Percentiles rank a stretch among this genome's conserved stretches.
Evolutionary conservation across 2,888 invertebrate genomes (phyloP).

Genomic region (Melanargia galathea): DNA sequence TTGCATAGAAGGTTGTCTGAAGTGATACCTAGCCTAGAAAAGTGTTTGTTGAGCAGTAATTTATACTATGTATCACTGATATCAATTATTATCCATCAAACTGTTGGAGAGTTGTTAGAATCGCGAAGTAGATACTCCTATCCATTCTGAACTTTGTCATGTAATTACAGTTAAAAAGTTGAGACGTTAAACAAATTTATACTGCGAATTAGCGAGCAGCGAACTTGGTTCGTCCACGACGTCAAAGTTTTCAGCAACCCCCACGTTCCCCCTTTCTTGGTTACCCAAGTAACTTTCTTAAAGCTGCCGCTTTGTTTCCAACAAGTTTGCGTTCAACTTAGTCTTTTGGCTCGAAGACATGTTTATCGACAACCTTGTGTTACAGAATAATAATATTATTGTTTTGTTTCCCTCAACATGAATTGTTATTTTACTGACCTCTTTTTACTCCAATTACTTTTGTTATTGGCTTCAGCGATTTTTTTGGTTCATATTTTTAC

Average conservation of each 20-base stretch:
- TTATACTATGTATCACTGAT: not conserved
- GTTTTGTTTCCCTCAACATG: constrained; percentile 25
- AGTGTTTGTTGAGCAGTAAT: too few species aligned
- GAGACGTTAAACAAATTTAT: constrained; percentile 82
- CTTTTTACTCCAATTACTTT: not conserved
- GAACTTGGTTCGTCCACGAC: constrained; percentile 69
- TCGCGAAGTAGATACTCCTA: constrained; percentile 67
- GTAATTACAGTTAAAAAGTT: constrained; percentile 81
- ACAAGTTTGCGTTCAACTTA: constrained; percentile 63
- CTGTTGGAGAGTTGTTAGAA: constrained; percentile 57
- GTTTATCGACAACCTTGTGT: constrained; percentile 60
- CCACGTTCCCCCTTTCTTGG: constrained; percentile 54
- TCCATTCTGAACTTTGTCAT: constrained; percentile 71
- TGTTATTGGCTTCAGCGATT: not conserved
- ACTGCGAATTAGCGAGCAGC: constrained; percentile 77
- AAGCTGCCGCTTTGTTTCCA: constrained; percentile 74
- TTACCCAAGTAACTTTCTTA: constrained; percentile 64
- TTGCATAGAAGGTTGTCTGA: too few species aligned
- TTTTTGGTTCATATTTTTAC: not conserved
- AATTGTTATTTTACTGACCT: constrained; percentile 23
- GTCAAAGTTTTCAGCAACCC: constrained; percentile 73
- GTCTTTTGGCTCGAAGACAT: constrained; percentile 62
- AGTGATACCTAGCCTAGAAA: too few species aligned
- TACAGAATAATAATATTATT: constrained; percentile 37
- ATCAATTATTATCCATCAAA: constrained; percentile 54